Evolutionary conservation across 1,140 invertebrate genomes (phyloP).

Genomic region (Aphidius ervi): DNA sequence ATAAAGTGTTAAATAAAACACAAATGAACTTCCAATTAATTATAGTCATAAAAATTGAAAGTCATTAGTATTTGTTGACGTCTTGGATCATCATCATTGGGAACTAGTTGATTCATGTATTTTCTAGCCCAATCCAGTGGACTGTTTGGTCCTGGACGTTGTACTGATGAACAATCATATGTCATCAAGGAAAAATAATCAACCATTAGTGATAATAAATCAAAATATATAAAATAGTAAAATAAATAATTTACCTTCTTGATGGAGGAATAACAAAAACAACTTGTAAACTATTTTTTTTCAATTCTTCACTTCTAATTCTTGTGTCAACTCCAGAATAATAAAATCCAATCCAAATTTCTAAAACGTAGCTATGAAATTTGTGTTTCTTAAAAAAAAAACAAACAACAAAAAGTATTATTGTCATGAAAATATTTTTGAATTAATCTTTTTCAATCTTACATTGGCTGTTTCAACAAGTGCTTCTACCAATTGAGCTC

Average conservation of each 20-base stretch:
- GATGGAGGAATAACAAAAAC: constrained; percentile 84
- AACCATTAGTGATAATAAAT: constrained; percentile 70
- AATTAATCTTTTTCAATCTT: constrained; percentile 40
- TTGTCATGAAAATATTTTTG: constrained; percentile 1
- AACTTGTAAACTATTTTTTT: constrained; percentile 58
- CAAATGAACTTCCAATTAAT: constrained; percentile 70
- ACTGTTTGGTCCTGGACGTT: constrained; percentile 83
- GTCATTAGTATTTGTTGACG: constrained; percentile 80
- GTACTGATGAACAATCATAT: constrained; percentile 85
- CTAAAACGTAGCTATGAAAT: constrained; percentile 84
- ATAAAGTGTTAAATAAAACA: constrained; percentile 86
- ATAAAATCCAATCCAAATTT: constrained; percentile 81
- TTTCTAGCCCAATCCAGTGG: constrained; percentile 78
- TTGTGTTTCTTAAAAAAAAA: constrained; percentile 52
- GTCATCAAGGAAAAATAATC: constrained; percentile 91
- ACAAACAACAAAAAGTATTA: constrained; percentile 7
- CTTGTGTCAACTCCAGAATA: constrained; percentile 62
- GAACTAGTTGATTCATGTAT: constrained; percentile 71
- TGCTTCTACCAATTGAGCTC: constrained; percentile 58
- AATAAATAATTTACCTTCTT: constrained; percentile 53
- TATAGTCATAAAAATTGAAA: constrained; percentile 91
- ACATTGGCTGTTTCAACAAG: constrained; percentile 61
- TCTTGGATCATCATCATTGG: constrained; percentile 58
- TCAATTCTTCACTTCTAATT: constrained; percentile 54
- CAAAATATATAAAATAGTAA: constrained; percentile 52